Base-by-base conservation (phyloP, 2,888 invertebrate genomes). In the Acronicta alni region DNA sequence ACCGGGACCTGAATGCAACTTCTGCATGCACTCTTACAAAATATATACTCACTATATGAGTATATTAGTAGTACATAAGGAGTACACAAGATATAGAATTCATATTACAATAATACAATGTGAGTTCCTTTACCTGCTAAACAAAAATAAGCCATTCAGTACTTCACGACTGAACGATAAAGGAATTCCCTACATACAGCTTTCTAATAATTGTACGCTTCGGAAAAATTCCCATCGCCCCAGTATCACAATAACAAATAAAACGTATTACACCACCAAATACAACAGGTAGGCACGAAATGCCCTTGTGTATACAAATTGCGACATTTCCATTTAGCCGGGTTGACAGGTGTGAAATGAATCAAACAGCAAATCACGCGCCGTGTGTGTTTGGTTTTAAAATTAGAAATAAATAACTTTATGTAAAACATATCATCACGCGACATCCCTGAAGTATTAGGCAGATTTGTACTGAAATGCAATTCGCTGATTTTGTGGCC, bases 291-390 rank as follows among this genome's bases (percentile, higher is more conserved):
- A 44, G 53, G 49, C 44, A 45, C 32, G 32, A 37, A 35, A 57
- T 20, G 18, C 55, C 47, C 48, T 49, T 46, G 15, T 48, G 54
- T 60, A 49, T 47, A 69, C 43, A 62, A 77, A 67, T 61, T 52
- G 59, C 20, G 60, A 60, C 65, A 52, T 32, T 61, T 57, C 38
- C 46, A 64, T 67, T 75, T 69, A 55, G 61, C 44, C 37, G 57
- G 54, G 48, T 71, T 51, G 63, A 44, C 75, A 72, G 64, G 59
- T 77, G 68, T 75, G 57, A 79, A 72, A 66, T 54, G 62, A 69
- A 78, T 77, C 70, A 70, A 65, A 37, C 60, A 48, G 39, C 62
- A 68, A 75, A 76, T 76, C 74, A 68, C 77, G 72, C 59, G 47
- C 56, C 55, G 43, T 18, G 37, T 37, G 61, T 44, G 64, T 61